Evolutionary conservation across 2,888 invertebrate species (phyloP), one percentile per base, ranked within the genome.

Genomic region (Galeruca laticollis): DNA sequence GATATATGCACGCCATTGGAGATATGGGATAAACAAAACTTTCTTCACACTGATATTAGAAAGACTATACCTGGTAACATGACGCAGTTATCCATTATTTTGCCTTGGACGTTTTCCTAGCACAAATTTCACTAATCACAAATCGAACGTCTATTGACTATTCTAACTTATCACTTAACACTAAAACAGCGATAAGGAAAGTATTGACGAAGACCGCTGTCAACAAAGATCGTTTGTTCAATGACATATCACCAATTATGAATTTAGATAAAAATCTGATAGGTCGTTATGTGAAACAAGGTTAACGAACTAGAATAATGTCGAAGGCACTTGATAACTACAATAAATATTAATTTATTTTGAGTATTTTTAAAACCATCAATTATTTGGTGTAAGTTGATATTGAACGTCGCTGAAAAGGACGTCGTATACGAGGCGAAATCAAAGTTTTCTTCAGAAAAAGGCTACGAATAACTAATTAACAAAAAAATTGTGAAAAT

Each of bases 301-400:
- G 77, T 70, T 72, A 75, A 60, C 68, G 77, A 79, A 75, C 78
- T 71, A 56, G 52, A 77, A 76, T 61, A 66, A 73, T 77, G 78
- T 77, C 79, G 77, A 75, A 76, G 75, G 68, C 75, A 71, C 70
- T 60, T 52, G 70, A 74, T 77, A 74, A 73, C 72, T 64, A 20
- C 31, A 10, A 57, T 57, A 65, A 65, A 59, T 59, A 66, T 49
- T 56, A n/a, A 56, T 35, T 56, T 56, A 56, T 35, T 56, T 18
- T 60, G 40, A 40, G 49, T 21, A 60, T 49, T 47, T 59, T 11
- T 37, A 64, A 69, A 63, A 43, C 37, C n/a, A 52, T 43, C 54
- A 54, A 70, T 65, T 67, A 67, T 62, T 61, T 63, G 40, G 51
- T 52, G 13, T 21, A 5, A n/a, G n/a, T 20, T 11, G 2, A 52